Evolutionary conservation across 2,113 vertebrate genomes (phyloP).

Genomic region (Dipodomys merriami): DNA sequence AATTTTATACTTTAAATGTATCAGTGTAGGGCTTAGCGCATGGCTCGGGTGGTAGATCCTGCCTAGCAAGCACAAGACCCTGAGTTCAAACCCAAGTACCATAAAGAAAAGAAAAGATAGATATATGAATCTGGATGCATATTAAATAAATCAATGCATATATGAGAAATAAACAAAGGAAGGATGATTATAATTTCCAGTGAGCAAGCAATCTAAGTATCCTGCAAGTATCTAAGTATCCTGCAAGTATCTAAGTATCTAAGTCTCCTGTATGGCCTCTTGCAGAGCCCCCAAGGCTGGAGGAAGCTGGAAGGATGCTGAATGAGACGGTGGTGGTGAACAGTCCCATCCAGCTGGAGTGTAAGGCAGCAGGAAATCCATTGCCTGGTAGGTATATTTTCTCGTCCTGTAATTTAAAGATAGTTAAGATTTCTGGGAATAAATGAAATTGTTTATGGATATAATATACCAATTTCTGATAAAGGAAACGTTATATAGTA

Average conservation of each 20-base stretch:
- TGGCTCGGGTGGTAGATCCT: not conserved
- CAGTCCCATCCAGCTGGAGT: constrained; percentile 92
- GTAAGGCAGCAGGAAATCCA: constrained; percentile 92
- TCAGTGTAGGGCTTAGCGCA: too few relatives aligned
- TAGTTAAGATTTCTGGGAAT: not conserved
- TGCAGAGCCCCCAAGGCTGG: constrained; percentile 93
- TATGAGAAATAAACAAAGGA: not conserved
- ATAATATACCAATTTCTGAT: not conserved
- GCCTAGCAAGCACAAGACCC: too few relatives aligned
- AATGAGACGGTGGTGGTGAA: constrained; percentile 94
- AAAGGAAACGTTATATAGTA: not conserved
- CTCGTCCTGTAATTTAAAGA: not conserved
- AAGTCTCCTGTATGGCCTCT: constrained; percentile 55
- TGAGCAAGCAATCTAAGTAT: not conserved
- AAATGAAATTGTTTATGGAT: not conserved
- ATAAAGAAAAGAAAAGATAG: too few relatives aligned
- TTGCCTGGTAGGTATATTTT: constrained; percentile 87
- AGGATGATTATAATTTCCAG: not conserved
- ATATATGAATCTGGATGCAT: too few relatives aligned
- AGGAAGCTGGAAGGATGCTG: constrained; percentile 88
- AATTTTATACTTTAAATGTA: too few relatives aligned
- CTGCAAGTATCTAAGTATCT: not conserved
- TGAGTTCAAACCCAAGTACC: too few relatives aligned
- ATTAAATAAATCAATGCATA: too few relatives aligned
- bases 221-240: constrained; percentile 1